These are phyloP conservation scores for Phaethon lepturus DNA, from an alignment of 2,113 vertebrate species.

Conservation along the genomic window DNA sequence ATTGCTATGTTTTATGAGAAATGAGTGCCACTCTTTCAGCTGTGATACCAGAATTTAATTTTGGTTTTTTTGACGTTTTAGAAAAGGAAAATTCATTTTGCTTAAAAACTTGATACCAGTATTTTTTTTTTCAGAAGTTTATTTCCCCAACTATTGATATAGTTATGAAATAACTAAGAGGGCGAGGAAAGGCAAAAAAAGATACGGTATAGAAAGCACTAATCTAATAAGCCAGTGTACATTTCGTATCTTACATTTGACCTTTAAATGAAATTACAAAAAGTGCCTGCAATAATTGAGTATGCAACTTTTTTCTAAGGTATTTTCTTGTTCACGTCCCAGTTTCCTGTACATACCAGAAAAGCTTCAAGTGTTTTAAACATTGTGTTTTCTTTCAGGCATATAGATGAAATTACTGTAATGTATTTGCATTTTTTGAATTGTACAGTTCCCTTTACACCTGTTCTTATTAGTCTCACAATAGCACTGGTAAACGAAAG, in stretches of 20 bases:
- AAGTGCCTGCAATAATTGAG: not conserved
- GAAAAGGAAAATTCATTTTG: not conserved
- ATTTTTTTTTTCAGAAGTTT: not conserved
- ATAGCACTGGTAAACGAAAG: constrained; percentile 1
- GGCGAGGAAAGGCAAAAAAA: not conserved
- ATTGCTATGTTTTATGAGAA: not conserved
- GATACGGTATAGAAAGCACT: not conserved
- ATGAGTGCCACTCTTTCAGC: not conserved
- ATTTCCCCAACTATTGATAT: not conserved
- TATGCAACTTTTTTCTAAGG: not conserved
- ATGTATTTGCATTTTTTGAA: constrained; percentile 3
- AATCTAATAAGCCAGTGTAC: not conserved
- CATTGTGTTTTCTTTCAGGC: not conserved
- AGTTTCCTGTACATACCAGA: not conserved
- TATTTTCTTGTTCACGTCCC: not conserved
- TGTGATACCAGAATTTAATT: not conserved
- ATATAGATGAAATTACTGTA: constrained; percentile 12
- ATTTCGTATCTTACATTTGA: not conserved
- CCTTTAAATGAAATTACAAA: not conserved
- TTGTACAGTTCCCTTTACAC: not conserved
- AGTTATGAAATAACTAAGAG: not conserved
- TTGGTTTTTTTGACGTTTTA: not conserved
- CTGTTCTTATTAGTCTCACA: not conserved
- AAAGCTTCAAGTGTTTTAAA: not conserved
- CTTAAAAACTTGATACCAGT: not conserved